Base-by-base conservation (phyloP, 37 sponge, comb jelly and placozoan species). In the Beroe forskalii region DNA sequence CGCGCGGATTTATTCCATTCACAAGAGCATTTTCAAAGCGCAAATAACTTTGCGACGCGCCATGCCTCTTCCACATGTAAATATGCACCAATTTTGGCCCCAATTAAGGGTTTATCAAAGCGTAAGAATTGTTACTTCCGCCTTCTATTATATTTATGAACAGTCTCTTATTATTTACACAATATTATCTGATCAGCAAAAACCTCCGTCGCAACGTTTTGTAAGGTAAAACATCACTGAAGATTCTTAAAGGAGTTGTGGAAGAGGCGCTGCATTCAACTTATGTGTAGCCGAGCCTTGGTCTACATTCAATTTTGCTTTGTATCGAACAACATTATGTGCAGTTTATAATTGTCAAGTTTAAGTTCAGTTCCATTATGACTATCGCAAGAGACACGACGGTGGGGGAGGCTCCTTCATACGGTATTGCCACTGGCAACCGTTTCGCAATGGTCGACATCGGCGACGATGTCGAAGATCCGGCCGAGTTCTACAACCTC, bases 341-440 rank as follows among this genome's bases (percentile, higher is more conserved):
- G 39, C 72, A 69, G 72, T 69, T 69, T 48, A 48, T 48, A 69
- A 69, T 32, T 69, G 33, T 27, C 72, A 27, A 32, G 32, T 32
- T 69, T 69, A 48, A 48, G 55, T 48, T 48, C 55, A 48, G 55
- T 48, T 48, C 55, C 55, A 12, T 17, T 48, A 69, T 69, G 72
- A 69, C 72, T 69, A 69, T 69, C 72, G 72, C 72, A 69, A 69
- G 72, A 69, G 72, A 69, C 72, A 69, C 72, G 32, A 80, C 86
- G 19, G 35, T 80, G 86, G 86, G 86, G 40, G 86, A 80, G 55
- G 86, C 55, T 38, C 86, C 86, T 42, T 44, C 86, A 19, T 80
- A 80, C 86, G 86, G 86, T 41, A 80, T 80, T 80, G 86, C 86
- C 86, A 80, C 86, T 1, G 86, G 86, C 44, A 80, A 80, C 86